These are phyloP conservation scores for Lasioglossum villosulum DNA, from an alignment of 2,888 invertebrate species.

Conservation along the genomic window DNA sequence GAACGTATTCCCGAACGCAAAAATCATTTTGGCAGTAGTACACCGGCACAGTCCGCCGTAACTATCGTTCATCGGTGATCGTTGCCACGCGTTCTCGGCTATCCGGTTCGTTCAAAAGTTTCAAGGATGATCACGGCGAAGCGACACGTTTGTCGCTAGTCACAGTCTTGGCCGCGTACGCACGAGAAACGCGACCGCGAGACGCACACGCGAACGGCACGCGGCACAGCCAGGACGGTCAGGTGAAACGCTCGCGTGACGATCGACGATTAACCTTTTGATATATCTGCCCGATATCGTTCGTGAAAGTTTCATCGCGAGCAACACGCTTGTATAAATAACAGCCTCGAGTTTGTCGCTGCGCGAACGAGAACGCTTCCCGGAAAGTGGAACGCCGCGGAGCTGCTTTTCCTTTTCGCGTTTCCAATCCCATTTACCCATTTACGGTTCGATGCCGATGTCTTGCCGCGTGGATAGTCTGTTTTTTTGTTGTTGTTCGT, in stretches of 20 bases:
- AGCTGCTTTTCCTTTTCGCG: background rate
- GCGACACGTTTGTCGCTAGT: background rate
- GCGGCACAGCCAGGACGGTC: background rate
- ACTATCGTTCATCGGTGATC: slow-evolving; percentile 45
- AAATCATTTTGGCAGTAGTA: slow-evolving; percentile 62
- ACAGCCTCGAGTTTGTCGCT: slow-evolving; percentile 3
- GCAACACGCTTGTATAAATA: slow-evolving; percentile 14
- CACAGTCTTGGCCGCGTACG: background rate
- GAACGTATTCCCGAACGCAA: slow-evolving; percentile 24
- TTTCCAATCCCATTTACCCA: background rate
- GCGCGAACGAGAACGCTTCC: background rate
- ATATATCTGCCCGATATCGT: slow-evolving; percentile 11
- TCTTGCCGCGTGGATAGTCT: background rate
- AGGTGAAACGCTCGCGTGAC: slow-evolving; percentile 12
- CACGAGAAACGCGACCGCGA: background rate
- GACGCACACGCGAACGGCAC: too few relatives aligned
- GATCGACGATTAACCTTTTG: slow-evolving; percentile 36
- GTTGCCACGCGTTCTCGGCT: background rate
- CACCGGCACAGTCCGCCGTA: slow-evolving; percentile 56
- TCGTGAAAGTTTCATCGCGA: slow-evolving; percentile 23
- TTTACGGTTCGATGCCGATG: background rate
- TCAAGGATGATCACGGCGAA: background rate
- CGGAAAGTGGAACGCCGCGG: background rate
- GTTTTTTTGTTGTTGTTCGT: background rate
- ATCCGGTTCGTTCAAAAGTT: background rate